Conservation (phyloP, 2,888 invertebrate genomes). For the Leptinotarsa juncta region DNA sequence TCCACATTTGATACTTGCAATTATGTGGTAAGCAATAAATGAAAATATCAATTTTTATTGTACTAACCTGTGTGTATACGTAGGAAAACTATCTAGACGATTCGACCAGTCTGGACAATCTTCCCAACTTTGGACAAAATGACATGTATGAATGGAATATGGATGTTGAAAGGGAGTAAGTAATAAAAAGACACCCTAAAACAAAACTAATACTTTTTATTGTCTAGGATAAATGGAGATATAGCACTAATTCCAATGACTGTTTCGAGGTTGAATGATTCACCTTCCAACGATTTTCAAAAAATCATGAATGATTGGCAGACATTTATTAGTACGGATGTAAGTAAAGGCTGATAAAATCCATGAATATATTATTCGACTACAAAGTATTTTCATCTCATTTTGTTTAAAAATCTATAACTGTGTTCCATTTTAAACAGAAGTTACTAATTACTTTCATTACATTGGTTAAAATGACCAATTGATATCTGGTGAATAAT, state of each 20-base stretch:
- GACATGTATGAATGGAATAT: conserved; percentile 46
- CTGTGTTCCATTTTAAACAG: too few relatives aligned
- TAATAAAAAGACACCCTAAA: conserved; percentile 27
- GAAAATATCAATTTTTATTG: conserved; percentile 14
- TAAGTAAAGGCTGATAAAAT: conserved; percentile 49
- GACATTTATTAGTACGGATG: conserved; percentile 66
- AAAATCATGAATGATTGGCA: conserved; percentile 69
- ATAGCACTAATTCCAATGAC: conserved; percentile 63
- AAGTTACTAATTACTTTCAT: too few relatives aligned
- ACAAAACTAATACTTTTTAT: conserved; percentile 21
- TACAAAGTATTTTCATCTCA: too few relatives aligned
- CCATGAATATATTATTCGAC: neutral
- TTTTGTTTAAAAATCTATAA: too few relatives aligned
- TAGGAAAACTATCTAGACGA: conserved; percentile 46
- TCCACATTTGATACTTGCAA: conserved; percentile 52
- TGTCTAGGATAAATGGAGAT: conserved; percentile 63
- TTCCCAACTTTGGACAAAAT: conserved; percentile 33
- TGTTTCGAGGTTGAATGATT: conserved; percentile 50
- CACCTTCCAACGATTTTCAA: conserved; percentile 64
- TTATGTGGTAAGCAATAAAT: conserved; percentile 41
- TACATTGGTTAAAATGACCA: too few relatives aligned
- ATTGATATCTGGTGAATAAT: too few relatives aligned
- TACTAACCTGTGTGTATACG: conserved; percentile 25
- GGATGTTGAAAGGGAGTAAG: conserved; percentile 63
- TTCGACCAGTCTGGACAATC: conserved; percentile 39